These are phyloP conservation scores for Ginglymostoma cirratum DNA, from an alignment of 2,113 vertebrate genomes.

Conservation along the genomic window DNA sequence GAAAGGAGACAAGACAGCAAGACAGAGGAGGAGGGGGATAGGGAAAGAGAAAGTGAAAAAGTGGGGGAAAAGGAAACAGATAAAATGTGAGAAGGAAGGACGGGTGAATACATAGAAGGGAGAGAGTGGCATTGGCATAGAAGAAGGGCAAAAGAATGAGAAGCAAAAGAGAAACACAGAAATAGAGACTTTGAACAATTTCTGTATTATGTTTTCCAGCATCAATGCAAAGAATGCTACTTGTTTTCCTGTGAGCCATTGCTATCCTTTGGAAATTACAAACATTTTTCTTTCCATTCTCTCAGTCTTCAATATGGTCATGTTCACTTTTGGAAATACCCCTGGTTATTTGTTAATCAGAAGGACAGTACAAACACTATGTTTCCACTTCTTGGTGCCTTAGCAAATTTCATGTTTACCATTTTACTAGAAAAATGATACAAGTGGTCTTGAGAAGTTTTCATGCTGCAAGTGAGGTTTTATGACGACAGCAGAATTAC, in stretches of 20 bases:
- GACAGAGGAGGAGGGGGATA: not conserved
- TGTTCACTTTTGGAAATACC: constrained; percentile 60
- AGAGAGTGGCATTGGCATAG: too few relatives aligned
- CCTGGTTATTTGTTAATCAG: constrained; percentile 62
- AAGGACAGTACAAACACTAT: constrained; percentile 56
- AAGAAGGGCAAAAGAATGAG: too few relatives aligned
- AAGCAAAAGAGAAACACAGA: not conserved
- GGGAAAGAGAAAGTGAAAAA: not conserved
- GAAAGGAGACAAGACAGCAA: not conserved
- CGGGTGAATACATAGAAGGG: too few relatives aligned
- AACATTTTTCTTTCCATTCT: constrained; percentile 57
- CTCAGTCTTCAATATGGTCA: constrained; percentile 51
- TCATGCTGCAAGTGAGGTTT: constrained; percentile 54
- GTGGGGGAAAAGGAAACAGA: too few relatives aligned
- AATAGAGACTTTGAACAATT: not conserved
- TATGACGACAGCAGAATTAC: constrained; percentile 53
- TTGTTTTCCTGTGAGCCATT: constrained; percentile 1
- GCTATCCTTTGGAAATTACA: constrained; percentile 56
- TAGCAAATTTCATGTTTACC: constrained; percentile 54
- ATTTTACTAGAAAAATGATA: constrained; percentile 56
- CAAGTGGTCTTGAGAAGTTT: constrained; percentile 55
- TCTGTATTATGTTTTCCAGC: not conserved
- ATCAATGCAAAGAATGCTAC: constrained; percentile 5
- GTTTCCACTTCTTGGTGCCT: constrained; percentile 55
- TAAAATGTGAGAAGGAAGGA: not conserved